Conservation (phyloP, 2,888 invertebrate genomes). For the Andrena bicolor region DNA sequence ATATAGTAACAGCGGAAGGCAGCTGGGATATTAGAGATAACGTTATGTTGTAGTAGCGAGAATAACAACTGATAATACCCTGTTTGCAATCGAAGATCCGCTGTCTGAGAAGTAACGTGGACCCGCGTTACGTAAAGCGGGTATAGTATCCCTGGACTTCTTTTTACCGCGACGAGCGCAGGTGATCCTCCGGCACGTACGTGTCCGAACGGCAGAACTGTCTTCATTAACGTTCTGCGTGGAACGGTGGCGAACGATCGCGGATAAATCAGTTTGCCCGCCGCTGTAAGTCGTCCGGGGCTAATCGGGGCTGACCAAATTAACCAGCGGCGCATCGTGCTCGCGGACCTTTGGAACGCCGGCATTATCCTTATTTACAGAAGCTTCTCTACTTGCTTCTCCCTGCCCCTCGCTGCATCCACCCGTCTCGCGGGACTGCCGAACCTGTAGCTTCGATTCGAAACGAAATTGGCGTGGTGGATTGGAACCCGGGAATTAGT, state of each 20-base stretch:
- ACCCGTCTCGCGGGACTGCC: no score
- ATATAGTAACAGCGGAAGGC: no score
- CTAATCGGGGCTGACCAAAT: conserved; percentile 68
- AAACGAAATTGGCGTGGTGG: conserved; percentile 25
- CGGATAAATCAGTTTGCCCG: conserved; percentile 60
- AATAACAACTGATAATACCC: no score
- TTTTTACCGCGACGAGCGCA: conserved; percentile 46
- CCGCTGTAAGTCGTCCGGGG: conserved; percentile 46
- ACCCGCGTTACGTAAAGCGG: conserved; percentile 38
- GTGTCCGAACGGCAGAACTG: conserved; percentile 44
- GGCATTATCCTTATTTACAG: conserved; percentile 66
- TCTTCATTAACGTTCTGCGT: conserved; percentile 58
- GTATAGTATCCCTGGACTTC: conserved; percentile 5
- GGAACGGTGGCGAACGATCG: conserved; percentile 29
- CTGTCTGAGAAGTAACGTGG: conserved; percentile 14
- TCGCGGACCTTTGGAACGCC: conserved; percentile 44
- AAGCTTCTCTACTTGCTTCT: conserved; percentile 29
- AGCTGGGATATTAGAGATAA: no score
- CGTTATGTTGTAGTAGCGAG: no score
- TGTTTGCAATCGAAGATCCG: background rate
- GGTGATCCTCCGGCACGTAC: conserved; percentile 28
- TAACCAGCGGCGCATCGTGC: conserved; percentile 55
- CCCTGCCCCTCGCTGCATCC: conserved; percentile 16
- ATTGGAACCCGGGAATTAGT: conserved; percentile 31
- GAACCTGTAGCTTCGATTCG: background rate